Evolutionary conservation across 2,797 vertebrate species (phyloP), one percentile per base, ranked within the genome.

Genomic region (Sparidentex hasta): DNA sequence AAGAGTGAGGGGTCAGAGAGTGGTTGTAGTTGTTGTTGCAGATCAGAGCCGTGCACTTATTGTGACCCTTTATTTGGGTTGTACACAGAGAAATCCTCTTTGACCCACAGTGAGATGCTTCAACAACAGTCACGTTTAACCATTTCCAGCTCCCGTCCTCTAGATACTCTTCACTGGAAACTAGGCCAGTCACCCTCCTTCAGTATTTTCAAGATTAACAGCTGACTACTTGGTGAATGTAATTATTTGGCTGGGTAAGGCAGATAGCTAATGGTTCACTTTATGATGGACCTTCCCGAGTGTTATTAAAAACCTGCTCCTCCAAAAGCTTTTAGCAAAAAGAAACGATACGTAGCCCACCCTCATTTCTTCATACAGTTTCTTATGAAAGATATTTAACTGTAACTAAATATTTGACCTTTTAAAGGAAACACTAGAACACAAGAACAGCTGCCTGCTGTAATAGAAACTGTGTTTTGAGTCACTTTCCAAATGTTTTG

Each of bases 71-170:
- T 38, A 59, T 43, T 80, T 91, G 77, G 85, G 29, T 72, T 87
- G 84, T 84, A 84, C 80, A 89, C 78, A 89, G 44, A 66, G 57
- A 51, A 77, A 25, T 88, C 62, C 38, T 65, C 67, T 80, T 54
- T 84, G 70, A 81, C 78, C 79, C 59, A 52, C 63, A 78, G 46
- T 20, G 13, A 50, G 51, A 73, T 0, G 13, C 63, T 58, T 71
- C 29, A 64, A 29, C 73, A 66, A 66, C 50, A 64, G 41, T 48
- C 68, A 58, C 33, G 54, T 71, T 52, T 64, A 66, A 76, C 43
- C 74, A 76, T 81, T 85, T 73, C 63, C 55, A 61, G 61, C 63
- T 51, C 29, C 23, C 46, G 66, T 77, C 54, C 65, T 62, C 33
- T 20, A 61, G 63, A 79, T 51, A 54, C 29, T 16, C 44, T 59